phyloP scores from a whole-genome alignment of 2,113 vertebrate genomes.

The Planiliza haematocheilus region DNA sequence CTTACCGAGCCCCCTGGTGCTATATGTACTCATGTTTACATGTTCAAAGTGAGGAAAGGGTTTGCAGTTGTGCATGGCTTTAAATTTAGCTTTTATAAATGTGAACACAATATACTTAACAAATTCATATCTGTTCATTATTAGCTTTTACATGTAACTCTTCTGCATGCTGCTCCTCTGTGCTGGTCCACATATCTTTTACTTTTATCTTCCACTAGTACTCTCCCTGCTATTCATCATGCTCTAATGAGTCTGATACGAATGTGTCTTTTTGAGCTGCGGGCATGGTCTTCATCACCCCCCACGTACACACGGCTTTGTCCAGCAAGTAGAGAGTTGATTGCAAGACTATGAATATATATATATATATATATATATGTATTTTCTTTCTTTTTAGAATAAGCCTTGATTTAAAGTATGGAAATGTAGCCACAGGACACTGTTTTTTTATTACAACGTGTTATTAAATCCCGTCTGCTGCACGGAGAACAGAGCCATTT shows the following conservation, averaged over 20 bases:
- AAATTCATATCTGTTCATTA: neutral
- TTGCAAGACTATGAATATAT: neutral
- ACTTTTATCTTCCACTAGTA: neutral
- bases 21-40: conserved; percentile 31
- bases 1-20: neutral
- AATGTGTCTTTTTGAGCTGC: conserved; percentile 7
- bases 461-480: neutral
- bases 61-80: no score
- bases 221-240: neutral
- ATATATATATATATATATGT: no score
- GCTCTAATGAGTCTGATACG: conserved; percentile 40
- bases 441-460: neutral
- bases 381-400: neutral
- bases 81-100: no score
- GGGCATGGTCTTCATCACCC: conserved; percentile 1
- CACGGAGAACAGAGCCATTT: neutral
- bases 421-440: neutral
- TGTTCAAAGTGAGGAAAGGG: neutral
- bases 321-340: neutral
- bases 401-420: conserved; percentile 13
- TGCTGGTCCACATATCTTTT: neutral
- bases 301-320: neutral
- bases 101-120: neutral
- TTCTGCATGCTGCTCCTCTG: neutral
- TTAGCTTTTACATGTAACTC: neutral